Evolutionary conservation across 2,888 invertebrate species (phyloP), one percentile per base, ranked within the genome.

Genomic region (Ophioninae sp.): DNA sequence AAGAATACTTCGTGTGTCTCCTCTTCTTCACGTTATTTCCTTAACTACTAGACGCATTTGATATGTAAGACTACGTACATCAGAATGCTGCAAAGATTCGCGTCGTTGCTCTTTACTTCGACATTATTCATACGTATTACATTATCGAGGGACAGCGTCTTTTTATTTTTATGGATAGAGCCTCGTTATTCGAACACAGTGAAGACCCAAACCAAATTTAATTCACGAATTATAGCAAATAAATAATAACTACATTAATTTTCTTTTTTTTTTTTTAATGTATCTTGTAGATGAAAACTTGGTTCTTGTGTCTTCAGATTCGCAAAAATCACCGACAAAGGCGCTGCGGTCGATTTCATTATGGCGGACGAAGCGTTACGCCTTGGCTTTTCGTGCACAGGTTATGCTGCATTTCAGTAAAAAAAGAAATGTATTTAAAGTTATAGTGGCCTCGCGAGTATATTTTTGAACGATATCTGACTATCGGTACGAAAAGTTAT

Each of bases 31-130:
- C 30, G 30, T 61, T 58, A 23, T 37, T 80, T 69, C 56, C 63
- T 79, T 74, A 79, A 82, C 58, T 72, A 81, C 71, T 56, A 78
- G 81, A 77, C 81, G 83, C 80, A 83, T 63, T 51, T 77, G 80
- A 83, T 76, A 80, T 80, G 83, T 83, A 76, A 51, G 76, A 44
- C 72, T 71, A 63, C 64, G 72, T 79, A 76, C 76, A 72, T 76
- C 67, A 61, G 76, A 83, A 83, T 79, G 61, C 63, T 64, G 79
- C 72, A 71, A 75, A 79, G 75, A 76, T 63, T 59, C 56, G 51
- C 75, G 23, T 58, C 63, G 61, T 51, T 7, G 64, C 72, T 76
- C 72, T 61, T 10, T 67, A 58, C 37, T 41, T 39, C 20, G 30
- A 30, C 51, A 56, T 51, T 56, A 23, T 68, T 51, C 17, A 51